A percentile compares a stretch with the other conserved stretches of the same genome.
Conservation (phyloP, 2,888 invertebrate species). For the Hecatera dysodea region DNA sequence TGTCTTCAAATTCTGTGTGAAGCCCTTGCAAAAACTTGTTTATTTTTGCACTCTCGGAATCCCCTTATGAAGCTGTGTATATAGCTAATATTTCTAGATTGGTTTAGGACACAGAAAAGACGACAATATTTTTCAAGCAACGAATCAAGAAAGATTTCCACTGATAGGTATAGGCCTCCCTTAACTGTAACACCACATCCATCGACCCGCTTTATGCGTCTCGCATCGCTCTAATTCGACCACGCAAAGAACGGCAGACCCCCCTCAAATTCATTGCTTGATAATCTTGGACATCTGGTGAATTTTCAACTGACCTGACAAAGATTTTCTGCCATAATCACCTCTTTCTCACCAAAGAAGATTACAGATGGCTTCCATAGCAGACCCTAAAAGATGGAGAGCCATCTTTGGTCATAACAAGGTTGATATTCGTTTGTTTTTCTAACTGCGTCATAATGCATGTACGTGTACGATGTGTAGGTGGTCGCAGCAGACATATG, state of each 20-base stretch:
- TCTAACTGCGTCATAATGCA: background rate
- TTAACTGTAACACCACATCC: background rate
- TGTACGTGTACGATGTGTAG: too few species aligned
- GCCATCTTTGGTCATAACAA: background rate
- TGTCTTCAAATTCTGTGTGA: too few species aligned
- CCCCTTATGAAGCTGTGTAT: too few species aligned
- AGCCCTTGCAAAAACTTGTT: too few species aligned
- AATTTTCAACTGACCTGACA: too few species aligned
- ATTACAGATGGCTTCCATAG: background rate
- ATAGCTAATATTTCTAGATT: background rate
- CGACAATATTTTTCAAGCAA: background rate
- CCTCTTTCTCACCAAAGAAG: background rate
- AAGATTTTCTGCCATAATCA: too few species aligned
- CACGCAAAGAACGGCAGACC: background rate
- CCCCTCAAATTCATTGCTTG: background rate
- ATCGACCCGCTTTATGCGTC: background rate
- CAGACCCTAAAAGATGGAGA: background rate
- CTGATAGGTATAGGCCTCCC: background rate
- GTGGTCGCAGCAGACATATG: constrained; percentile 10
- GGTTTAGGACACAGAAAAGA: background rate
- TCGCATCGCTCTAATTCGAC: background rate
- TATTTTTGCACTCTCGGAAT: too few species aligned
- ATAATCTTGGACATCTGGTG: background rate
- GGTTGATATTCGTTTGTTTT: constrained; percentile 6
- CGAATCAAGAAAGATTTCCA: background rate